Base-by-base conservation (phyloP, 2,113 vertebrate species). In the Seriola rivoliana region DNA sequence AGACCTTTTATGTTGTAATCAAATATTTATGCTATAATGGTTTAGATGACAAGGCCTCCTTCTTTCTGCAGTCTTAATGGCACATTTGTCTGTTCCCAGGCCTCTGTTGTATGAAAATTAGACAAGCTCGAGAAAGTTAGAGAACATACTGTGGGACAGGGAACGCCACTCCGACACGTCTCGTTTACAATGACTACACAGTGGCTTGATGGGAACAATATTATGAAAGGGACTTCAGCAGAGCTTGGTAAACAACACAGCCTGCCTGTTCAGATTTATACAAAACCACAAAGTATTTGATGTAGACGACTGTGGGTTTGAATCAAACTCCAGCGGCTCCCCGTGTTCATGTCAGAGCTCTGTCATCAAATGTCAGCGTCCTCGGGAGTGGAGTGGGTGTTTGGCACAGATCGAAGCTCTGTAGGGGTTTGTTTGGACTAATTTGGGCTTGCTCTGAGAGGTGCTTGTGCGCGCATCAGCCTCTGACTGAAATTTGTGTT, bases 21-120 rank as follows among this genome's bases (percentile, higher is more conserved):
- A 94, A 94, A 93, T 91, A 94, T 95, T 94, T 52, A 93, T 93
- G 78, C 80, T 44, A 14, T 90, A 91, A 93, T 90, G 89, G 88
- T 82, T 84, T 58, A 8, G 82, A 91, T 88, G 88, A 88, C 83
- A 75, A 84, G 67, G 75, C 86, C 52, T 76, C 38, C 65, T 81
- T 71, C 88, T 80, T 68, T 68, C 55, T 80, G 67, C 84, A 38
- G 5, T 5, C 32, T 65, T 88, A 89, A 91, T 80, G 78, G 87
- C 40, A 42, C 69, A 69, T 87, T 91, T 86, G 71, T 82, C 75
- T 78, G 44, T 32, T 80, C 25, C 10, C 4, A 7, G 12, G 60
- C 62, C n/a, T 67, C 58, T 71, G 72, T 65, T 58, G 13, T 40
- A 42, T 75, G 50, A 76, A 75, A 85, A 91, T 52, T 25, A 88